Base-by-base conservation (phyloP, 2,113 vertebrate genomes). In the Colinus virginianus region DNA sequence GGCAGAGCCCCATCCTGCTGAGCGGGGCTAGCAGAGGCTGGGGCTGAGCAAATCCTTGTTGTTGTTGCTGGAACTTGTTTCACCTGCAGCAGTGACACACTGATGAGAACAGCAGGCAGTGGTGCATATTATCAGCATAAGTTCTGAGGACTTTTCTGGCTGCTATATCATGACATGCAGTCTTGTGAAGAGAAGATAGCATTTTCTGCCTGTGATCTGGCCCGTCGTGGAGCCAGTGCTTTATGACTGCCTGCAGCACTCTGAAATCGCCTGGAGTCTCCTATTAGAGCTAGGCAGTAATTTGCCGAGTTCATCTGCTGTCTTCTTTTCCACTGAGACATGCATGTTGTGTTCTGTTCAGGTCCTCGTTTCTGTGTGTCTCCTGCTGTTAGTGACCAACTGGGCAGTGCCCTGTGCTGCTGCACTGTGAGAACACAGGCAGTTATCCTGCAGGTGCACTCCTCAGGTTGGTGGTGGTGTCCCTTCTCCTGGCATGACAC, bases 401-500 rank as follows among this genome's bases (percentile, higher is more conserved):
- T 1, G 2, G 45, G 63, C 87, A 58, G 58, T 17, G 14, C 48
- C 76, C 25, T 43, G 20, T 1, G 5, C 11, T 51, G 58, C 13
- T 89, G 63, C 30, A 68, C 23, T 72, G 59, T 28, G 78, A 80
- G 66, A 81, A 46, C 51, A n/a, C 9, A 10, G 42, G 21, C 48
- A 61, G 1, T 84, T 88, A 68, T 28, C 18, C 43, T 19, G 64
- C 38, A 30, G 25, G 36, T 20, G 26, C 61, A 5, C 25, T 69
- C 49, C 20, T 9, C 4, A 3, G 62, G 34, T 61, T 85, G 36
- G 62, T 94, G 51, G 43, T 3, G 1, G 49, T 45, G 36, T 83
- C 36, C 36, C 69, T 91, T 80, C 63, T 94, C n/a, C 26, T 86
- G 76, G 19, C 55, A 40, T 48, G 63, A 79, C 79, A 77, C 71